Evolutionary conservation across 1,140 invertebrate species (phyloP), one percentile per base, ranked within the genome.

Genomic region (Luehdorfia chinensis): DNA sequence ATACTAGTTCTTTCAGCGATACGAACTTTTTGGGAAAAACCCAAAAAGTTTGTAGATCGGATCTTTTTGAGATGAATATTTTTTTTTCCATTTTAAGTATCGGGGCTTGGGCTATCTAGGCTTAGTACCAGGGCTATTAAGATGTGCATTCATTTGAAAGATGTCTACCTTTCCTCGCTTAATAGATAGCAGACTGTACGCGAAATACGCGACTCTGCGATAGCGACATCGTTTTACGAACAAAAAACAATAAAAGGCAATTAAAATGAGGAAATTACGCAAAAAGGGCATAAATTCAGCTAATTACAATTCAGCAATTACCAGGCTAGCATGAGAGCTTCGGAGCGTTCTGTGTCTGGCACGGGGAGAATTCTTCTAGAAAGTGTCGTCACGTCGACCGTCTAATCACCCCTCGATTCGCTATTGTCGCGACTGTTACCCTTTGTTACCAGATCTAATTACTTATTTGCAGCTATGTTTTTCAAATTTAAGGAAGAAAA

Each of bases 241-340:
- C 6, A 7, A 9, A 11, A 36, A 36, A 21, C 19, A 2, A 21
- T 3, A 21, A 21, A 21, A 21, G 19, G 2, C 2, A 21, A 6
- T 3, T 21, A 21, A 6, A 21, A n/a, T n/a, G n/a, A n/a, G n/a
- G 23, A 43, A 48, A 48, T 30, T 34, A 31, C 23, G 3, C 33
- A 48, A n/a, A 8, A 32, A 15, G 12, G 13, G 11, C 11, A 34
- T 33, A 45, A 45, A 51, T 37, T 39, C 30, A 43, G 37, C 33
- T 72, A 74, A 67, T 74, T 65, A 71, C 50, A 47, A 59, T 59
- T 51, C 31, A 47, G 46, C 59, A 69, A 74, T 76, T 76, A 68
- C 36, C 31, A 51, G 39, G 46, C 47, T 50, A 47, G 61, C 61
- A 66, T 58, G 60, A 57, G 45, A 59, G 44, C 19, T 46, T 53